These are phyloP conservation scores for Lytechinus pictus DNA, from an alignment of 35 echinoderm and acorn worm species.

Conservation along the genomic window DNA sequence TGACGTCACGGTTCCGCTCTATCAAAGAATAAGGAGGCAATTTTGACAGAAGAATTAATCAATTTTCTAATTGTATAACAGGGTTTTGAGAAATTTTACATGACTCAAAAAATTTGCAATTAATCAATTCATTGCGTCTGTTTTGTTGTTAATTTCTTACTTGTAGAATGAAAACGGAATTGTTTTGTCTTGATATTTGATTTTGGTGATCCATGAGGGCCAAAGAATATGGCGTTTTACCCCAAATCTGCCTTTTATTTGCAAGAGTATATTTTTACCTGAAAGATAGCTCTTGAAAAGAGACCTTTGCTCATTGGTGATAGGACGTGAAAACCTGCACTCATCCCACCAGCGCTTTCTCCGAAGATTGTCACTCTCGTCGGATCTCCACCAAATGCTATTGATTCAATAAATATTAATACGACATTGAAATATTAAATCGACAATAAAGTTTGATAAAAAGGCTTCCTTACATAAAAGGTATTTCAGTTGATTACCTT, in stretches of 20 bases:
- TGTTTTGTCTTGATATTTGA: neutral
- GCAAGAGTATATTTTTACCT: slow-evolving; percentile 58
- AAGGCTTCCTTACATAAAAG: too few relatives aligned
- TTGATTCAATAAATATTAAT: neutral
- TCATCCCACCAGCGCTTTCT: slow-evolving; percentile 72
- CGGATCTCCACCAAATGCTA: slow-evolving; percentile 85
- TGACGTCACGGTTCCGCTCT: neutral
- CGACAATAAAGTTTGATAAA: too few relatives aligned
- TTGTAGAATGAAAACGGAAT: too few relatives aligned
- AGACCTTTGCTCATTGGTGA: slow-evolving; percentile 59
- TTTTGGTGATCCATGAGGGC: neutral
- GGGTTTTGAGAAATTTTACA: neutral
- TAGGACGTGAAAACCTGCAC: slow-evolving; percentile 68
- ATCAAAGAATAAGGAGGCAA: neutral
- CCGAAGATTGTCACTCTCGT: slow-evolving; percentile 78
- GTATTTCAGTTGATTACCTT: too few relatives aligned
- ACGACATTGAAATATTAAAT: slow-evolving; percentile 34
- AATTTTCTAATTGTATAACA: neutral
- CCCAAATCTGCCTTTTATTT: neutral
- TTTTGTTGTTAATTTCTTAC: neutral
- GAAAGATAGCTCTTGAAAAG: slow-evolving; percentile 72
- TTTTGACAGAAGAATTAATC: too few relatives aligned
- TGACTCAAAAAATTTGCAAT: neutral
- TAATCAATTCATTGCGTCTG: neutral
- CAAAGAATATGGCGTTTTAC: neutral